Conservation (phyloP, 1,140 invertebrate species). For the Bombus impatiens region DNA sequence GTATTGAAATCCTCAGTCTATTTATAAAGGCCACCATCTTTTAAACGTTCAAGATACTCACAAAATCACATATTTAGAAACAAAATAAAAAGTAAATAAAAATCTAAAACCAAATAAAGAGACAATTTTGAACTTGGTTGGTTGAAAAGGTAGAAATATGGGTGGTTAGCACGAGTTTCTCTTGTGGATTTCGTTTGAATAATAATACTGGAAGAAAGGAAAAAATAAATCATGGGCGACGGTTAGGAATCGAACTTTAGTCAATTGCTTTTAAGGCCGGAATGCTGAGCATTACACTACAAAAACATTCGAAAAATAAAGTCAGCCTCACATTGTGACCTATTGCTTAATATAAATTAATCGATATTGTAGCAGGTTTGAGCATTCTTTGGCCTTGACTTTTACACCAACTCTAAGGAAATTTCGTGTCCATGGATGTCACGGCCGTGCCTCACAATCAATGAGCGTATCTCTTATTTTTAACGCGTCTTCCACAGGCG, state of each 20-base stretch:
- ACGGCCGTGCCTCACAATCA: neutral
- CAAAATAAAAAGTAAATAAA: too few species aligned
- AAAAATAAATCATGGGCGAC: slow-evolving; percentile 85
- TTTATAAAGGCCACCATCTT: neutral
- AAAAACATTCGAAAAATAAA: slow-evolving; percentile 63
- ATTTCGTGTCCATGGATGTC: neutral
- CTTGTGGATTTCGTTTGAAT: neutral
- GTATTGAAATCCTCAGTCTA: neutral
- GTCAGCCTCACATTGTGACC: neutral
- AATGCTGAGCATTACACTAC: slow-evolving; percentile 90
- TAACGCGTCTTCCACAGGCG: neutral
- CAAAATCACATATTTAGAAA: too few species aligned
- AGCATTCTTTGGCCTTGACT: slow-evolving; percentile 4
- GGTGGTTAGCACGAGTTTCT: neutral
- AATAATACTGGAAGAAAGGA: neutral
- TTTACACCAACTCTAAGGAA: slow-evolving; percentile 8
- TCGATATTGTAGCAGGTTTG: neutral
- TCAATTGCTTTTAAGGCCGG: slow-evolving; percentile 96
- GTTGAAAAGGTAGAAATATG: neutral
- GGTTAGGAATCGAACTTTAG: slow-evolving; percentile 97
- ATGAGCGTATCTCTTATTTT: slow-evolving; percentile 6
- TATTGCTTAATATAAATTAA: slow-evolving; percentile 7
- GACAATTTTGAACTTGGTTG: too few species aligned
- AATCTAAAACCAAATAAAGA: too few species aligned
- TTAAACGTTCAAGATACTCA: neutral